Evolutionary conservation across 2,888 invertebrate species (phyloP).

Genomic region (Hypomecis atomaria): DNA sequence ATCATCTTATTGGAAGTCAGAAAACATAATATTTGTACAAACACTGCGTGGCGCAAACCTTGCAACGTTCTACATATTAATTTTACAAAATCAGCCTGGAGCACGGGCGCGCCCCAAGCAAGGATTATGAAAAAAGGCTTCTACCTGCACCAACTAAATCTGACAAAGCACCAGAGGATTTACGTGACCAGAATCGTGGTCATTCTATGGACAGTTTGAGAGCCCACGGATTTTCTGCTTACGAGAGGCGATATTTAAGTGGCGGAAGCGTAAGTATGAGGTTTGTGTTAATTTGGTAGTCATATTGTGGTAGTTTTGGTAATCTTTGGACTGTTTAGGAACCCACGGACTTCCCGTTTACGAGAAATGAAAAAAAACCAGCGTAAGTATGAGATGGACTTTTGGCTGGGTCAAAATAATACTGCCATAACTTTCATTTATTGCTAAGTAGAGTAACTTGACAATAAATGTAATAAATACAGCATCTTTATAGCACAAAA

Average conservation of each 20-base stretch:
- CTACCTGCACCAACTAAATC: conserved; percentile 65
- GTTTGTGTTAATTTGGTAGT: neutral
- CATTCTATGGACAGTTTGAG: conserved; percentile 23
- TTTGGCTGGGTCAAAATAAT: too few relatives aligned
- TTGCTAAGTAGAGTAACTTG: too few relatives aligned
- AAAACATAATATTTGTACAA: conserved; percentile 1
- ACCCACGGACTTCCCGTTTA: too few relatives aligned
- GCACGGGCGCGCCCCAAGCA: conserved; percentile 28
- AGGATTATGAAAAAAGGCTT: conserved; percentile 50
- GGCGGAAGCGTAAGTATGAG: neutral
- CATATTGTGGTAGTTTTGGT: too few relatives aligned
- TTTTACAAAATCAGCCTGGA: conserved; percentile 36
- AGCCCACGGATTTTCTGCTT: conserved; percentile 8
- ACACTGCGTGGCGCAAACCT: neutral
- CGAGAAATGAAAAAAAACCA: too few relatives aligned
- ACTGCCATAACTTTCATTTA: too few relatives aligned
- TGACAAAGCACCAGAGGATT: conserved; percentile 63
- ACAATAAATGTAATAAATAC: too few relatives aligned
- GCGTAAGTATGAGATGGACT: too few relatives aligned
- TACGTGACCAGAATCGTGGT: conserved; percentile 71
- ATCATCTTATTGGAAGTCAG: neutral
- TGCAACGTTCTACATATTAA: conserved; percentile 36
- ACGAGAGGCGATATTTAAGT: conserved; percentile 4
- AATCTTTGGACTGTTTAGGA: too few relatives aligned
- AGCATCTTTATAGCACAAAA: too few relatives aligned